Percentiles rank a stretch among this genome's conserved stretches.
phyloP scores from a whole-genome alignment of 1,140 invertebrate genomes.

The Rhopalosiphum maidis region DNA sequence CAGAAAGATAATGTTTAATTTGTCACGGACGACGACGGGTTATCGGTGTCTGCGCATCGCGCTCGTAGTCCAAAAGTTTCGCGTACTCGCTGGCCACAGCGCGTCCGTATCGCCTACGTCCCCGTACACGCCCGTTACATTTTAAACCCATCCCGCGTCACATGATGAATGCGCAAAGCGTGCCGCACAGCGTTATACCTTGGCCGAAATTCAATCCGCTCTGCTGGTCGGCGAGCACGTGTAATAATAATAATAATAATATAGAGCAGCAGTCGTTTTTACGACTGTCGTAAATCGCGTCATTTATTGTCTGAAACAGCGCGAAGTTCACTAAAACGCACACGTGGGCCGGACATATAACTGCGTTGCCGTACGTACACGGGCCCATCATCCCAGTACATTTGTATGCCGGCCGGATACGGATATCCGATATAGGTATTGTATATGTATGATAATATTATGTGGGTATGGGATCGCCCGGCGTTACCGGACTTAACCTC shows the following conservation, averaged over 20 bases:
- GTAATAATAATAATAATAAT: constrained; percentile 23
- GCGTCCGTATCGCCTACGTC: not conserved
- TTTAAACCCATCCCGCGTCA: not conserved
- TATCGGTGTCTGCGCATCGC: not conserved
- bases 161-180: not conserved
- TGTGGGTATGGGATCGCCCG: not conserved
- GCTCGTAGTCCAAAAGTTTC: not conserved
- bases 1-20: not conserved
- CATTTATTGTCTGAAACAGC: constrained; percentile 29
- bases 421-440: constrained; percentile 30
- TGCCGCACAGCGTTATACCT: not conserved
- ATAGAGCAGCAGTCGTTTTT: not conserved
- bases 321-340: constrained; percentile 21
- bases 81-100: too few relatives aligned
- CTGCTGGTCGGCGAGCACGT: not conserved
- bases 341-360: constrained; percentile 35
- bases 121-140: not conserved
- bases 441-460: not conserved
- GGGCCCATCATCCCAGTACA: not conserved
- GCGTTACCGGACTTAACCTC: not conserved
- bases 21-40: not conserved
- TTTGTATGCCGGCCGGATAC: constrained; percentile 39
- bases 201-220: not conserved
- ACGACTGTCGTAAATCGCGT: constrained; percentile 8
- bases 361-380: not conserved